Evolutionary conservation across 2,113 vertebrate genomes (phyloP).

Genomic region (Copsychus sechellarum): DNA sequence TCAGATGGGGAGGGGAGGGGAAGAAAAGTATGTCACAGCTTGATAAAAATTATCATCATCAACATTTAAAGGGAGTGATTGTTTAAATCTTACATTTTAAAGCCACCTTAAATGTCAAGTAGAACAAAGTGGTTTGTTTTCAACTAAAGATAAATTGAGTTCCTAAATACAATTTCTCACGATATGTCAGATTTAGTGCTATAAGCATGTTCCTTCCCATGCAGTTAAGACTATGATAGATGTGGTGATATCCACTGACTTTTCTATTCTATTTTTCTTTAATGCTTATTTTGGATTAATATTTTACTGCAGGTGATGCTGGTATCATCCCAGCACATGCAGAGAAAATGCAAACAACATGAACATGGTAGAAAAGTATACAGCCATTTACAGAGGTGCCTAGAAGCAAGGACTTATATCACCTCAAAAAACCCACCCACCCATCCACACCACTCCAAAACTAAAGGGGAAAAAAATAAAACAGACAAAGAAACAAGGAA

Average conservation of each 20-base stretch:
- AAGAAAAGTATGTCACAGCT: background rate
- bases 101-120: background rate
- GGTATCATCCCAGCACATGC: background rate
- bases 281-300: background rate
- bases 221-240: background rate
- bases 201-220: background rate
- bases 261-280: background rate
- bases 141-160: background rate
- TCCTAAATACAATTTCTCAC: background rate
- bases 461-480: background rate
- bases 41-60: background rate
- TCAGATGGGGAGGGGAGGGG: background rate
- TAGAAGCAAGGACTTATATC: background rate
- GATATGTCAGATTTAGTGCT: background rate
- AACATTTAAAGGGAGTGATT: background rate
- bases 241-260: background rate
- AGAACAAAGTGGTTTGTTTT: background rate
- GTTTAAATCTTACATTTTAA: background rate
- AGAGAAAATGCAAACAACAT: background rate
- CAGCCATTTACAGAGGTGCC: background rate
- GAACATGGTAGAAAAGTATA: background rate
- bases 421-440: background rate
- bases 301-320: background rate
- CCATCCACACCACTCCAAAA: background rate
- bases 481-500: background rate